Evolutionary conservation across 2,888 invertebrate genomes (phyloP).

Genomic region (Platycnemis pennipes): DNA sequence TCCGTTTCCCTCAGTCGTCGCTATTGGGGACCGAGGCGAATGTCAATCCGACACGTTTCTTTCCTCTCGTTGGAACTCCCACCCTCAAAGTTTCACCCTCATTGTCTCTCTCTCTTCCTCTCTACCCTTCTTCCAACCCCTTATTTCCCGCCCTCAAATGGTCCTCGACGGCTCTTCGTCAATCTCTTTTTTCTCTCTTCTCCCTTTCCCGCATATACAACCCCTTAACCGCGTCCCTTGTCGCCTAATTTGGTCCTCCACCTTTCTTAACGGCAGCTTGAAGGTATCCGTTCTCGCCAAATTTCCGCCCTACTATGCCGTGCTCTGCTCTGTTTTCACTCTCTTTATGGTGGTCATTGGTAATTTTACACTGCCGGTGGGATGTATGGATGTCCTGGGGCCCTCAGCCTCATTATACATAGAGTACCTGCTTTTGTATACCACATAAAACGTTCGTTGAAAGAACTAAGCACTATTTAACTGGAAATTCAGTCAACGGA

Average conservation of each 20-base stretch:
- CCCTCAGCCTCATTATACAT: too few species aligned
- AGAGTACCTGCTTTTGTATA: too few species aligned
- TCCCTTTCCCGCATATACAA: not conserved
- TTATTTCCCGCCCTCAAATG: not conserved
- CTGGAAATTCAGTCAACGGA: too few species aligned
- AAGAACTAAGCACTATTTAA: too few species aligned
- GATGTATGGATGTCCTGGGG: too few species aligned
- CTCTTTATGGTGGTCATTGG: too few species aligned
- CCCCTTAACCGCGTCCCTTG: not conserved
- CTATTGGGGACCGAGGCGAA: not conserved
- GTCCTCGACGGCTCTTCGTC: not conserved
- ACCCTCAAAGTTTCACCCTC: not conserved
- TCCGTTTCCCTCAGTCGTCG: not conserved
- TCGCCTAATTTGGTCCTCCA: not conserved
- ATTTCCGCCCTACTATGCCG: too few species aligned
- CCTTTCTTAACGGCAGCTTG: not conserved
- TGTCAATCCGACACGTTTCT: not conserved
- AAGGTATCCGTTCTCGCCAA: too few species aligned
- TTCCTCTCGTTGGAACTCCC: not conserved
- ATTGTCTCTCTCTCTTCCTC: not conserved
- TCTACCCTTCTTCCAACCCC: not conserved
- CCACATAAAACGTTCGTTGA: too few species aligned
- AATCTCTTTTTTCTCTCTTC: not conserved
- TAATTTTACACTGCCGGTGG: too few species aligned
- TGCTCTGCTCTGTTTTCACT: too few species aligned